Evolutionary conservation across 1,140 invertebrate genomes (phyloP).

Genomic region (Venturia canescens): DNA sequence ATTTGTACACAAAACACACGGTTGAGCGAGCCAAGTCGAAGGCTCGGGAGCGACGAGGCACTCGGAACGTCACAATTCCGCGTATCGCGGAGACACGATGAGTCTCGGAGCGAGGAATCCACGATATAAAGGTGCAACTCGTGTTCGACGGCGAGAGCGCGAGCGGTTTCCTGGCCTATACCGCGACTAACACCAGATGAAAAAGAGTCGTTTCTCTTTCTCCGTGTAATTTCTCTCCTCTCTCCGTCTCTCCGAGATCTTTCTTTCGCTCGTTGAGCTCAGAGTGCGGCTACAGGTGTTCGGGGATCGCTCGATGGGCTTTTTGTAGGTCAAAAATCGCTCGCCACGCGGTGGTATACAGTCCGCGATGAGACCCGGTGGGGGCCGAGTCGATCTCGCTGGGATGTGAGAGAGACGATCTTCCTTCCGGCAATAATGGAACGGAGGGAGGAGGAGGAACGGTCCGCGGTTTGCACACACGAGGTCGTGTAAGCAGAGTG

Average conservation of each 20-base stretch:
- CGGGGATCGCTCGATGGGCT: conserved; percentile 50
- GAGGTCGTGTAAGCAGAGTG: not conserved
- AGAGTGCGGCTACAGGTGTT: conserved; percentile 54
- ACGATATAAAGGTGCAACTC: conserved; percentile 15
- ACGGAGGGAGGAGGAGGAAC: not conserved
- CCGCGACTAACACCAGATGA: conserved; percentile 1
- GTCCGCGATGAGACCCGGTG: not conserved
- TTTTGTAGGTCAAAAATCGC: conserved; percentile 68
- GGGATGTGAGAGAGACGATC: conserved; percentile 4
- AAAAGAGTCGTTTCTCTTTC: conserved; percentile 10
- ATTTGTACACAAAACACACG: conserved; percentile 26
- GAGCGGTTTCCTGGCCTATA: not conserved
- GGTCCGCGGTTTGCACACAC: not conserved
- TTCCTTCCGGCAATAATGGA: conserved; percentile 27
- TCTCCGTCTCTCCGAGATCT: conserved; percentile 27
- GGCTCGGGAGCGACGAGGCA: not conserved
- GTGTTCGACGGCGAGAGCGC: conserved; percentile 31
- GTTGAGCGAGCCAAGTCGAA: not conserved
- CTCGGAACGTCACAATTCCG: not conserved
- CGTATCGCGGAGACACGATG: conserved; percentile 27
- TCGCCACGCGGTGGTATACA: conserved; percentile 44
- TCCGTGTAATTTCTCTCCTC: not conserved
- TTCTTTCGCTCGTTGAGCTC: conserved; percentile 51
- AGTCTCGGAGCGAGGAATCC: conserved; percentile 29
- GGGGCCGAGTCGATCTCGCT: conserved; percentile 8